Base-by-base conservation (phyloP, 2,113 vertebrate genomes). In the Clarias magur region DNA sequence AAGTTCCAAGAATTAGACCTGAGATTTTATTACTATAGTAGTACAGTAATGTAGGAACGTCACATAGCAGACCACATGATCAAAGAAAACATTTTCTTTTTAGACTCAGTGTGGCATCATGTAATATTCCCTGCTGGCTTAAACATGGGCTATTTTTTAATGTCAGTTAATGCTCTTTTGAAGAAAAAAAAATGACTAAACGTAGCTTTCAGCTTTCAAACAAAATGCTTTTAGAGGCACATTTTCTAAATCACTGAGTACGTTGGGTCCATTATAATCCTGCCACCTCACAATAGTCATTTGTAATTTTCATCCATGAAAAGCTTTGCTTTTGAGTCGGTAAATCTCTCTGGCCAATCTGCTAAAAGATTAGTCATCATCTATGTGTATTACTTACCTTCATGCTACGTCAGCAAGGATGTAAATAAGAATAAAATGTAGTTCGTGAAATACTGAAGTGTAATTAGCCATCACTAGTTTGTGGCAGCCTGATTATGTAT, bases 161-260 rank as follows among this genome's bases (percentile, higher is more conserved):
- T 21, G 27, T 59, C 54, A 54, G 34, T 60, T 80, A 8, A 59
- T 17, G 15, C 48, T 78, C 7, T 27, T 56, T 54, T 25, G 4
- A 21, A n/a, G 25, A 48, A 16, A 68, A 30, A 30, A 73, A 38
- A 38, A 9, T 1, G 34, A 76, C n/a, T 34, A 30, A 80, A 59
- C 34, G 56, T 59, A 60, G 78, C 78, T 80, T 80, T 80, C 78
- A 80, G 56, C 54, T 59, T 3, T 27, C 27, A 60, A 21, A 80
- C 56, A 21, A 8, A 12, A 59, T 59, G 78, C 78, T 80, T 80
- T 80, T 80, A 80, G 56, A 21, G 78, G 78, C 78, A 59, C 16
- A 80, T 80, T 80, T 34, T 80, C n/a, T 19, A 59, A 80, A 78
- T 5, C 75, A 78, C 25, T 56, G 25, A 17, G 54, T 80, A 21